Conservation (phyloP, 2,888 invertebrate species). For the Idaea biselata region DNA sequence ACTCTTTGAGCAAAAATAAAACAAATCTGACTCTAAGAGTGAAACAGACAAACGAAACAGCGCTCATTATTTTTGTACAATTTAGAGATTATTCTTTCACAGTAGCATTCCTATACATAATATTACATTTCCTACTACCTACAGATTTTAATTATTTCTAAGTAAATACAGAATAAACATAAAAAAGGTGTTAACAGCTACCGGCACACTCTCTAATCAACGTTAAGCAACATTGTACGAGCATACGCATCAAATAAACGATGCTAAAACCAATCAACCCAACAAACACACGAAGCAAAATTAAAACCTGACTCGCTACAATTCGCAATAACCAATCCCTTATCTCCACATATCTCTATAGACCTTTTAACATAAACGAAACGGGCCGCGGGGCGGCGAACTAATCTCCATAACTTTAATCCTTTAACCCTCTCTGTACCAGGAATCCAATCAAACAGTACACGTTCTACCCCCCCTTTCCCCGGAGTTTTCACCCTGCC, state of each 20-base stretch:
- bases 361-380: conserved; percentile 78
- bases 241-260: conserved; percentile 31
- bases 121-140: no score
- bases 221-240: conserved; percentile 6
- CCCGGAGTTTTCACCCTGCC: conserved; percentile 49
- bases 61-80: no score
- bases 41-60: no score
- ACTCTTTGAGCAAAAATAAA: no score
- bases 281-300: conserved; percentile 55
- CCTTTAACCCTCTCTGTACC: conserved; percentile 78
- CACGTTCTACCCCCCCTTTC: conserved; percentile 56
- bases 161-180: not conserved
- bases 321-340: conserved; percentile 80
- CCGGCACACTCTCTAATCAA: conserved; percentile 13
- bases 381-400: conserved; percentile 77
- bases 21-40: no score
- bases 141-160: not conserved
- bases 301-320: conserved; percentile 73
- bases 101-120: no score
- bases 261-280: conserved; percentile 50
- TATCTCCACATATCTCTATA: conserved; percentile 77
- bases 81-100: conserved; percentile 6
- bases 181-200: conserved; percentile 3
- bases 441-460: conserved; percentile 81
- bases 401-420: conserved; percentile 82